Evolutionary conservation across 2,888 invertebrate genomes (phyloP).

Genomic region (Rotaria socialis): DNA sequence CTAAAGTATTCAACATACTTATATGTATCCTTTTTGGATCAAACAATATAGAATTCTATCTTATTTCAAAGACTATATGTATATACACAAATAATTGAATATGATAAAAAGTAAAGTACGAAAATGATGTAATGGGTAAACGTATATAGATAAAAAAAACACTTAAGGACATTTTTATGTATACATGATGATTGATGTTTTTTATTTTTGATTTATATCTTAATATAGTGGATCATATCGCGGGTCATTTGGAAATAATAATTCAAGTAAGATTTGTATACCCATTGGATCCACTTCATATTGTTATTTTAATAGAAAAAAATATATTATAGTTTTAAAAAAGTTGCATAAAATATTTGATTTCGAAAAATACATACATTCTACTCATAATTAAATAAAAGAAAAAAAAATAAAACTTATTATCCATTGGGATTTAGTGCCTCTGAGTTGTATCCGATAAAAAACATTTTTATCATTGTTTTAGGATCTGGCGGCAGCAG

Average conservation of each 20-base stretch:
- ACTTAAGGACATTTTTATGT: not conserved
- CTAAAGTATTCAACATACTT: not conserved
- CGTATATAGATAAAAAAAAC: not conserved
- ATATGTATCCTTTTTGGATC: not conserved
- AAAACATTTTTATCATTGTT: not conserved
- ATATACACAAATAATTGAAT: not conserved
- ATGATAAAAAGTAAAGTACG: not conserved
- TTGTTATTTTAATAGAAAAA: not conserved
- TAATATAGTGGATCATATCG: not conserved
- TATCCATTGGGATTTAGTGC: not conserved
- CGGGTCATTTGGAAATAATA: slow-evolving; percentile 21
- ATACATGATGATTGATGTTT: not conserved
- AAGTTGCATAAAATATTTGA: not conserved
- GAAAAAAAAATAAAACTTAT: not conserved
- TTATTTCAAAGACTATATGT: not conserved
- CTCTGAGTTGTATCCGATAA: not conserved
- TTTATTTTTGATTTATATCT: slow-evolving; percentile 9
- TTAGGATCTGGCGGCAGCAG: not conserved
- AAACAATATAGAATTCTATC: not conserved
- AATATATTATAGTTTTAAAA: not conserved
- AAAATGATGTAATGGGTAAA: not conserved
- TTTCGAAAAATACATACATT: not conserved
- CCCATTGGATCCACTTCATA: not conserved
- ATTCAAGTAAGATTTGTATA: not conserved
- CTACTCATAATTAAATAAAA: not conserved